A percentile compares a stretch with the other conserved stretches of the same genome.
phyloP scores from a whole-genome alignment of 2,113 vertebrate species.

The Scopus umbretta region DNA sequence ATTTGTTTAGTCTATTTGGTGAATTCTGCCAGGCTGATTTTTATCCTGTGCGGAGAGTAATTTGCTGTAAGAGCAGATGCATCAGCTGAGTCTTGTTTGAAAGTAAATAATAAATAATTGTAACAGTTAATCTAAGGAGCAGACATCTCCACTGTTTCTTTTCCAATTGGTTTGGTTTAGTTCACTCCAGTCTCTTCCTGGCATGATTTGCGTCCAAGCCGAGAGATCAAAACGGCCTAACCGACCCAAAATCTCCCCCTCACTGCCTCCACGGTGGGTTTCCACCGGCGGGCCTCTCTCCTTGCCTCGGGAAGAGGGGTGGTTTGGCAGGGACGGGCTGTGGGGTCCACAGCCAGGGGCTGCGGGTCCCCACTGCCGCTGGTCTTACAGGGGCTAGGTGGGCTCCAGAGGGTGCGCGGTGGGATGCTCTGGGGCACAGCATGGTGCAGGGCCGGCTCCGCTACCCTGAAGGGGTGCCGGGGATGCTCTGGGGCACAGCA shows the following conservation, averaged over 20 bases:
- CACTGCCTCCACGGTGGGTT: not conserved
- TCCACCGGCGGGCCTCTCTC: not conserved
- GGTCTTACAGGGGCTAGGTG: not conserved
- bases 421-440: not conserved
- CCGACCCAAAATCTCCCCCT: not conserved
- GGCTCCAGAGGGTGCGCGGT: not conserved
- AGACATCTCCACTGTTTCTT: not conserved
- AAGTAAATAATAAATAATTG: slow-evolving; percentile 7
- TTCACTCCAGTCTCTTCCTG: not conserved
- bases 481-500: too few relatives aligned
- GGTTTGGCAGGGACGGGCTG: not conserved
- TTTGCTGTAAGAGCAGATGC: not conserved
- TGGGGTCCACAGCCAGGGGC: too few relatives aligned
- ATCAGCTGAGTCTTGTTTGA: not conserved
- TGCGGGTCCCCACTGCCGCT: too few relatives aligned
- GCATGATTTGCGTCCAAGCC: not conserved
- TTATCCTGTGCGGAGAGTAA: not conserved
- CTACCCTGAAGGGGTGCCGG: too few relatives aligned
- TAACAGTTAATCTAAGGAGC: not conserved
- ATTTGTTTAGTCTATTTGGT: slow-evolving; percentile 22
- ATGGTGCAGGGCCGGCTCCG: not conserved
- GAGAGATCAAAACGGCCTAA: not conserved
- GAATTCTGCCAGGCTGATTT: not conserved
- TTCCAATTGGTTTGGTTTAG: not conserved
- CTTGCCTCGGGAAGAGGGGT: fast-evolving